A percentile compares a stretch with the other conserved stretches of the same genome.
phyloP scores from a whole-genome alignment of 1,140 invertebrate genomes.

The Temnothorax nylanderi region DNA sequence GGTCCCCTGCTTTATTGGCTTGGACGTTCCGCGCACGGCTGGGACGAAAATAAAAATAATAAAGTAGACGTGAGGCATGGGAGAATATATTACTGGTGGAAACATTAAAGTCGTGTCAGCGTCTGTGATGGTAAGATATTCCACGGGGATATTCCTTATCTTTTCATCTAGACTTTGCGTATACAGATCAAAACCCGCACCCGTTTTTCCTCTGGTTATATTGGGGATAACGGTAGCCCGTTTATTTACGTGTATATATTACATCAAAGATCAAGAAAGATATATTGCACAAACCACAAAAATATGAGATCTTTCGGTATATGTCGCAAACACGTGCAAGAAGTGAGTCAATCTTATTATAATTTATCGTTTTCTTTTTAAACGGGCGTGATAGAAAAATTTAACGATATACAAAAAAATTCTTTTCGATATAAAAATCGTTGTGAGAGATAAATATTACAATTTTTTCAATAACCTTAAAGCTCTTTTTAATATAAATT shows the following conservation, averaged over 20 bases:
- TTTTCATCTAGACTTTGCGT: conserved; percentile 62
- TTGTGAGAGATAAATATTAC: not conserved
- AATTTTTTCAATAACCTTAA: not conserved
- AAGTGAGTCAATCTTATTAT: not conserved
- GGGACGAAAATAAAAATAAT: conserved; percentile 42
- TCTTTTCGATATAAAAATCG: not conserved
- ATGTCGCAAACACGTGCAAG: not conserved
- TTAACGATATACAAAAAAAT: not conserved
- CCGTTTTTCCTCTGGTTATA: not conserved
- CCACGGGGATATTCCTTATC: conserved; percentile 48
- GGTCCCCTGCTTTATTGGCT: conserved; percentile 20
- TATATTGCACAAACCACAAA: not conserved
- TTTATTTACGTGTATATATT: conserved; percentile 37
- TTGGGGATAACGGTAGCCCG: not conserved
- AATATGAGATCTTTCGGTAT: not conserved
- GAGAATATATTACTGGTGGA: conserved; percentile 40
- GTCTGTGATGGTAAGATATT: conserved; percentile 40
- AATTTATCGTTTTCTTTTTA: not conserved
- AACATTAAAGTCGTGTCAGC: conserved; percentile 58
- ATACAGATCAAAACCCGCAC: conserved; percentile 53
- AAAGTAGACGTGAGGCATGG: not conserved
- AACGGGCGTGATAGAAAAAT: not conserved
- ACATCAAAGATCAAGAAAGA: conserved; percentile 18
- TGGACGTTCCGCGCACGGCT: not conserved
- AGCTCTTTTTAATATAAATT: not conserved